Evolutionary conservation across 2,888 invertebrate genomes (phyloP).

Genomic region (Pandemis heparana): DNA sequence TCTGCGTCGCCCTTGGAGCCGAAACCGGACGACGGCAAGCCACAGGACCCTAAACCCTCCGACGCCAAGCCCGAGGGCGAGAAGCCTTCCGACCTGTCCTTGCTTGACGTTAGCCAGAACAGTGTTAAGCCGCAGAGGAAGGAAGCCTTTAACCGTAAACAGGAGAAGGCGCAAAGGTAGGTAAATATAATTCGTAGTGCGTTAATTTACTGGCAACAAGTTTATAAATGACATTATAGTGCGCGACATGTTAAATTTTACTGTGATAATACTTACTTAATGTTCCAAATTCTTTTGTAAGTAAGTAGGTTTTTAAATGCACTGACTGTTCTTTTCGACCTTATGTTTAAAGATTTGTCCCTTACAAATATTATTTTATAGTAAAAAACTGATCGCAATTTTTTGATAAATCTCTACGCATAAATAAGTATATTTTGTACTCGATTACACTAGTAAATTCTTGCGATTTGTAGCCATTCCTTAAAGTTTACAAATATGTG

Average conservation of each 20-base stretch:
- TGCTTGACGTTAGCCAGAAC: constrained; percentile 58
- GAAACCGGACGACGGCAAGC: constrained; percentile 48
- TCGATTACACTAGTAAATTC: not conserved
- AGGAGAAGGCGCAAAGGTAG: constrained; percentile 77
- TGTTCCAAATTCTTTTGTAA: too few species aligned
- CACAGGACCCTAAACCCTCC: constrained; percentile 45
- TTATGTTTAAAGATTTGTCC: too few species aligned
- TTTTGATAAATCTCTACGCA: too few species aligned
- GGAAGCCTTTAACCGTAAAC: constrained; percentile 64
- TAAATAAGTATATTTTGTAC: too few species aligned
- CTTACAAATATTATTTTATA: too few species aligned
- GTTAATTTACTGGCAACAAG: not conserved
- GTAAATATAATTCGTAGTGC: constrained; percentile 13
- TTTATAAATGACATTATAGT: not conserved
- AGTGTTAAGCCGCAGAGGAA: constrained; percentile 69
- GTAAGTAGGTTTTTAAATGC: too few species aligned
- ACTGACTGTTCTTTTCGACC: too few species aligned
- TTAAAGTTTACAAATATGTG: not conserved
- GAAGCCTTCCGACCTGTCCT: constrained; percentile 41
- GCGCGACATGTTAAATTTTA: not conserved
- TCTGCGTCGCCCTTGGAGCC: constrained; percentile 52
- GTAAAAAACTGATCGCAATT: too few species aligned
- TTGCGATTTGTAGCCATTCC: not conserved
- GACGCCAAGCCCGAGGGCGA: constrained; percentile 47
- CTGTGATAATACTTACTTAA: too few species aligned